Percentiles rank a stretch among this genome's conserved stretches.
These are phyloP conservation scores for Aspidiotus destructor DNA, from an alignment of 2,888 invertebrate species.

Conservation along the genomic window DNA sequence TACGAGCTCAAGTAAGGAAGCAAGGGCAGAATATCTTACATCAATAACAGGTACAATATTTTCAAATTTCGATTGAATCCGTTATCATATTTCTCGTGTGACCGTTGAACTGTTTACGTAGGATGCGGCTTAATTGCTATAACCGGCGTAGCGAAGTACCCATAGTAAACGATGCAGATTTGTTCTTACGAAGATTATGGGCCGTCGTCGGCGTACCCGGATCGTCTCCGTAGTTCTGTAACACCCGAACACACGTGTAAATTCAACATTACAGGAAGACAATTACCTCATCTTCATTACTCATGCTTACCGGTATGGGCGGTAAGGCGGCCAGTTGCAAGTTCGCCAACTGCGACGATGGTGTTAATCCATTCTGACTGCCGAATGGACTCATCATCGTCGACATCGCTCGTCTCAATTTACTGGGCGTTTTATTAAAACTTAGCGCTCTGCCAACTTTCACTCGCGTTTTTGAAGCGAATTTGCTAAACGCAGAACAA, in stretches of 20 bases:
- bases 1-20: no score
- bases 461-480: constrained; percentile 70
- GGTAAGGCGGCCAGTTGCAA: constrained; percentile 52
- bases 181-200: not conserved
- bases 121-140: constrained; percentile 12
- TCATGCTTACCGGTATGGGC: constrained; percentile 43
- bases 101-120: constrained; percentile 8
- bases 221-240: constrained; percentile 3
- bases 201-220: not conserved
- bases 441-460: constrained; percentile 90
- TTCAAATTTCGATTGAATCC: constrained; percentile 7
- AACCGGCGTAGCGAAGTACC: constrained; percentile 3
- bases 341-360: constrained; percentile 34
- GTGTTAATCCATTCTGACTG: constrained; percentile 32
- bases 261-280: not conserved
- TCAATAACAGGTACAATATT: not conserved
- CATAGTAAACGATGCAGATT: constrained; percentile 8
- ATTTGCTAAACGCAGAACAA: constrained; percentile 41
- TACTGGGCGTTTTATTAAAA: constrained; percentile 89
- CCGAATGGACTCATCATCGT: constrained; percentile 84
- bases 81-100: not conserved
- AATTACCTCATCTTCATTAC: not conserved
- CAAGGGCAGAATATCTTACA: no score
- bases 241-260: not conserved
- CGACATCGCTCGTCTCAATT: constrained; percentile 85